Evolutionary conservation across 2,113 vertebrate species (phyloP).

Genomic region (Larimichthys crocea): DNA sequence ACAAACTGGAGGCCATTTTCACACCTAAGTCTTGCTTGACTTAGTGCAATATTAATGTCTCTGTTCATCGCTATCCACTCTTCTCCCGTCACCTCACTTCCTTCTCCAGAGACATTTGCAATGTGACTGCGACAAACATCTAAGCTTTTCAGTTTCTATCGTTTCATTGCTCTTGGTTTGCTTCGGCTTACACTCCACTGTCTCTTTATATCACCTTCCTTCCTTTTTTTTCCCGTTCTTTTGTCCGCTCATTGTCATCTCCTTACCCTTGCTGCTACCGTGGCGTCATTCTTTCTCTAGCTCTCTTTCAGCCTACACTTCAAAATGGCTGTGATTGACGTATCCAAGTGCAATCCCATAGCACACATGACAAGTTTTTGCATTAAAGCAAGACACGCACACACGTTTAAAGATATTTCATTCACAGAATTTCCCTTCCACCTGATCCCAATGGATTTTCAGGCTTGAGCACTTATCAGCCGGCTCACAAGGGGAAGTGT

Average conservation of each 20-base stretch:
- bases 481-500: slow-evolving; percentile 44
- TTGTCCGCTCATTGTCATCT: slow-evolving; percentile 12
- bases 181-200: slow-evolving; percentile 24
- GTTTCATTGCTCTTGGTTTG: slow-evolving; percentile 25
- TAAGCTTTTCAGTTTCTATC: slow-evolving; percentile 42
- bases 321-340: slow-evolving; percentile 67
- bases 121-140: slow-evolving; percentile 59
- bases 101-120: slow-evolving; percentile 55
- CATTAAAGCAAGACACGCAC: slow-evolving; percentile 55
- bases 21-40: slow-evolving; percentile 66
- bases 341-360: slow-evolving; percentile 53
- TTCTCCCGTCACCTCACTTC: slow-evolving; percentile 50
- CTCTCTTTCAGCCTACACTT: slow-evolving; percentile 44
- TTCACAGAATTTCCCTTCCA: slow-evolving; percentile 35
- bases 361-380: slow-evolving; percentile 44
- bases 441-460: slow-evolving; percentile 60
- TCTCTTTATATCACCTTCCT: slow-evolving; percentile 20
- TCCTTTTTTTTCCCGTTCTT: slow-evolving; percentile 17
- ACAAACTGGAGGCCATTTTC: slow-evolving; percentile 73
- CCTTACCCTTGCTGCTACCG: not conserved
- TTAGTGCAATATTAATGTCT: slow-evolving; percentile 70
- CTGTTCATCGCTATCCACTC: slow-evolving; percentile 47
- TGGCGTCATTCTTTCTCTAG: slow-evolving; percentile 16
- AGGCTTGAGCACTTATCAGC: slow-evolving; percentile 53
- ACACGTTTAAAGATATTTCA: slow-evolving; percentile 44